Base-by-base conservation (phyloP, 2,113 vertebrate species). In the Circaetus gallicus region DNA sequence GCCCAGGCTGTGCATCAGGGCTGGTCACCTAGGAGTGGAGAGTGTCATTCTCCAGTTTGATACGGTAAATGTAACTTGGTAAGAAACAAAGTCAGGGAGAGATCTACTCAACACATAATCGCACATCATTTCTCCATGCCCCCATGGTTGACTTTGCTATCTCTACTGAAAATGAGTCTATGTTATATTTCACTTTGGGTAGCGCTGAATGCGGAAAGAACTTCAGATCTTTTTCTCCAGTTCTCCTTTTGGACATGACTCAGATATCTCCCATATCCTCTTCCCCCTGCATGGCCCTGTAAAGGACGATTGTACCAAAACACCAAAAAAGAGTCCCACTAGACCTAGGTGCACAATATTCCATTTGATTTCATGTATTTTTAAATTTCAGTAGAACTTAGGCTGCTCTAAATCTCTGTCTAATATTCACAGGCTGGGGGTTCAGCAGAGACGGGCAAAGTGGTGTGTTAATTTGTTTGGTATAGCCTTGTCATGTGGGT, bases 401-500 rank as follows among this genome's bases (percentile, higher is more conserved):
- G 25, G 29, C 29, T 86, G 15, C 73, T 82, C 45, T 74, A n/a
- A 86, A 67, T 78, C 89, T 81, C 76, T 86, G 32, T 45, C 76
- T 95, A 82, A 36, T n/a, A 72, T n/a, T 94, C 83, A 69, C 47
- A 91, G 61, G 61, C 52, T 72, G 52, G 77, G 80, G 21, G 40
- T 58, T 96, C 56, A 0, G 40, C 80, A 92, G 69, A 58, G 83
- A 94, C 0, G 15, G 83, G 95, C 73, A 91, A 91, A 95, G 91
- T 0, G 0, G 58, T 82, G 81, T 79, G 91, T 94, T 95, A 94
- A 95, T 95, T 89, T 95, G 83, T 45, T 97, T 95, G 95, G 89
- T 66, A 93, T 13, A 96, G 77, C 43, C 80, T 86, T 97, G 86
- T 97, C 86, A 93, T 97, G 95, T 97, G 96, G 96, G 97, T 97